Conservation (phyloP, 2,113 vertebrate genomes). For the Scatophagus argus region DNA sequence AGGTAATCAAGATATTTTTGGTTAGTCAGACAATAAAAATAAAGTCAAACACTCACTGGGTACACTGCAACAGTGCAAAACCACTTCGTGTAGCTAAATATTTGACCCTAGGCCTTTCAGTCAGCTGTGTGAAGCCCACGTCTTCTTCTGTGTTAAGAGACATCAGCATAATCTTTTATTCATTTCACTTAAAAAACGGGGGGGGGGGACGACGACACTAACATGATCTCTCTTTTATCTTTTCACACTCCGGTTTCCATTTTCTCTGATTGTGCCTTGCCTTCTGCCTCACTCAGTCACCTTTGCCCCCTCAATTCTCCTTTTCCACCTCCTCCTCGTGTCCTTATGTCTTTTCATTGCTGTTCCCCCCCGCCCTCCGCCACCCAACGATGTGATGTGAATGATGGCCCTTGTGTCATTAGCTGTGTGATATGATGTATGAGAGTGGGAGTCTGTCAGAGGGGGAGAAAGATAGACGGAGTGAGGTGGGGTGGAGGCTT, state of each 20-base stretch:
- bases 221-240: conserved; percentile 34
- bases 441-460: conserved; percentile 62
- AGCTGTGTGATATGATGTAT: conserved; percentile 78
- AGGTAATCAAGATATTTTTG: background rate
- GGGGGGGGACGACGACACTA: conserved; percentile 18
- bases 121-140: conserved; percentile 14
- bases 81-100: background rate
- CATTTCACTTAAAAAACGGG: conserved; percentile 22
- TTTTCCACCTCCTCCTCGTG: conserved; percentile 26
- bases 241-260: conserved; percentile 37
- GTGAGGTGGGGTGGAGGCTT: conserved; percentile 61
- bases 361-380: conserved; percentile 3
- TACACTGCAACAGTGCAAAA: conserved; percentile 21
- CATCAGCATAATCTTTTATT: conserved; percentile 42
- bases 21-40: too few species aligned
- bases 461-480: conserved; percentile 33
- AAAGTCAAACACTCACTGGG: too few species aligned
- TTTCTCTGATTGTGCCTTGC: conserved; percentile 35
- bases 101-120: conserved; percentile 7
- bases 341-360: conserved; percentile 43
- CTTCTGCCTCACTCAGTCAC: conserved; percentile 26
- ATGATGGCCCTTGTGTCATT: conserved; percentile 72
- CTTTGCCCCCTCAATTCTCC: conserved; percentile 22
- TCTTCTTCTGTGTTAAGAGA: conserved; percentile 20
- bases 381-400: conserved; percentile 48